These are phyloP conservation scores for Platanista minor DNA, from an alignment of 2,113 vertebrate genomes.

Conservation along the genomic window DNA sequence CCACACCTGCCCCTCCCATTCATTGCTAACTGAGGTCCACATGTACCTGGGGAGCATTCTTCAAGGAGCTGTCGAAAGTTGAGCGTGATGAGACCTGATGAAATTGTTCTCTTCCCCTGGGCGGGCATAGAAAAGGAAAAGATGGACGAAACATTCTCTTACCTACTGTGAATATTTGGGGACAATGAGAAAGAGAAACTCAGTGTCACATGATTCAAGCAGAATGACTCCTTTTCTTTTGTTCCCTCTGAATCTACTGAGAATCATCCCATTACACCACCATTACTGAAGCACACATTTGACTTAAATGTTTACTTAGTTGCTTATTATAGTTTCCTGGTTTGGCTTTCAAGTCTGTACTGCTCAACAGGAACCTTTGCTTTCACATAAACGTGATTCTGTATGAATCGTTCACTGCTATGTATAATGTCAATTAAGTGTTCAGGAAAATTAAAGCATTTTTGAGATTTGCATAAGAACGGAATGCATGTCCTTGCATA, in stretches of 20 bases:
- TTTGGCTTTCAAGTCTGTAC: neutral
- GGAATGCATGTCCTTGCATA: constrained; percentile 64
- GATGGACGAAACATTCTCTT: neutral
- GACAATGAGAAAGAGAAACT: neutral
- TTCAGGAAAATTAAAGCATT: constrained; percentile 62
- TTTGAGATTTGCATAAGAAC: constrained; percentile 67
- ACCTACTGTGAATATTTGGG: neutral
- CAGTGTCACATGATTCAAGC: rapidly evolving
- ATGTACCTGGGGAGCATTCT: neutral
- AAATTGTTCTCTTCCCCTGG: neutral
- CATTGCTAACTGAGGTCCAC: neutral
- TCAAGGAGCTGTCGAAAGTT: neutral
- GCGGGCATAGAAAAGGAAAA: neutral
- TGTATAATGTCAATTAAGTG: constrained; percentile 65
- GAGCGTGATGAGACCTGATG: neutral
- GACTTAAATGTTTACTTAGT: neutral
- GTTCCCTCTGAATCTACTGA: neutral
- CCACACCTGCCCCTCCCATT: rapidly evolving
- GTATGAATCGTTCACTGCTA: constrained; percentile 2
- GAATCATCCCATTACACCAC: neutral
- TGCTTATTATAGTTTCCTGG: neutral
- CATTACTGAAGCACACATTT: neutral
- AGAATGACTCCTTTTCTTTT: neutral
- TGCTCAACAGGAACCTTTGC: neutral
- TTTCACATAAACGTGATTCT: constrained; percentile 45